Evolutionary conservation across 2,888 invertebrate genomes (phyloP), one percentile per base, ranked within the genome.

Genomic region (Heliconius ethilla): DNA sequence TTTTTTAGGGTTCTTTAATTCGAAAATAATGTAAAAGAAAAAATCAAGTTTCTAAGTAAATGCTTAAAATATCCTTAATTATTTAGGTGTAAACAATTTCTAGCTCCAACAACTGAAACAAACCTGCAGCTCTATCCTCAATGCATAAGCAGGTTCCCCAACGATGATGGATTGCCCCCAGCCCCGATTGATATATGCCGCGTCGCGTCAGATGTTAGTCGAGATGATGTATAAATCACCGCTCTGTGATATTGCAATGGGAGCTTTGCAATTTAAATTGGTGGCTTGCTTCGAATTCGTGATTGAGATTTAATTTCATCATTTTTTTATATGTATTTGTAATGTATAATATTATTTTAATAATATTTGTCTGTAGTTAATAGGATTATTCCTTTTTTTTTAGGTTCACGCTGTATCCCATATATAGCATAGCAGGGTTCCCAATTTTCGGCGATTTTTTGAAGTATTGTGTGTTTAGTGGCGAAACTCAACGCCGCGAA

Each of bases 151-250:
- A 83, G 81, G 82, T 78, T 77, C 80, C 79, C 81, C 78, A 70
- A 66, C 81, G 69, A 75, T 83, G 87, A 87, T 87, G 84, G 85
- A 87, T 87, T 80, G 78, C 62, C 51, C 72, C 63, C 51, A 51
- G 51, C 29, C 18, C 75, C 81, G 83, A 81, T 82, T 84, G 84
- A 84, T 83, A 81, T 81, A 82, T 70, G 82, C 69, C 77, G 69
- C 74, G 40, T 55, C 62, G 51, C 78, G 79, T 81, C 80, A 77
- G 79, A 73, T 76, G 78, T 77, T 76, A 80, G 75, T 80, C 74
- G 80, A 77, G 78, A 81, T 81, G 78, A 78, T 75, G 72, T 78
- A 79, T 80, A 78, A 77, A 81, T 81, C 81, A 82, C 72, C 37
- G 65, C 70, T 33, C 45, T 51, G 74, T 63, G 62, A 70, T 70